Conservation (phyloP, 2,797 vertebrate genomes). For the Darevskia mixta region DNA sequence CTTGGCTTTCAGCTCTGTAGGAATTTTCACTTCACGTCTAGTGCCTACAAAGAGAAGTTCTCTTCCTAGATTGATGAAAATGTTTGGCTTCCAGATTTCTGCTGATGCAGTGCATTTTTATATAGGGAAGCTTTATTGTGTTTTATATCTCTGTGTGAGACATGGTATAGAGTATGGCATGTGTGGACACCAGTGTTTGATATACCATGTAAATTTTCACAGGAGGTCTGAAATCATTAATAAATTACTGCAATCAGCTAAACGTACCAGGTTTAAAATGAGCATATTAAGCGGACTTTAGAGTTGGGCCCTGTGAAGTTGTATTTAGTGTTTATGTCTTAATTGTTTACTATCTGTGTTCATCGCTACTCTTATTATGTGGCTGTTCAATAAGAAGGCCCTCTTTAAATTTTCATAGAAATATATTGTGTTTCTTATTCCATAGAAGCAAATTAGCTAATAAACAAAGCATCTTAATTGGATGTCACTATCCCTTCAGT, state of each 20-base stretch:
- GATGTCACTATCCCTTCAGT: neutral
- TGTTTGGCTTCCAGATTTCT: neutral
- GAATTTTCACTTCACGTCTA: conserved; percentile 12
- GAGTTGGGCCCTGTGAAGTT: neutral
- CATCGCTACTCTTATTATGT: neutral
- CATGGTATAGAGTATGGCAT: neutral
- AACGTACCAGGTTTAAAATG: neutral
- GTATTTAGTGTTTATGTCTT: neutral
- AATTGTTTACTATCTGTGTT: neutral
- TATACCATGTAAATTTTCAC: neutral
- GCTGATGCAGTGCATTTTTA: neutral
- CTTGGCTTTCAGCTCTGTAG: conserved; percentile 17
- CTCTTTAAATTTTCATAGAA: neutral
- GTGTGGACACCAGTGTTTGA: neutral
- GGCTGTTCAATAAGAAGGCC: neutral
- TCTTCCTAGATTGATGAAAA: neutral
- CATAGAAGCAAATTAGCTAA: neutral
- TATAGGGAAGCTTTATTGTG: neutral
- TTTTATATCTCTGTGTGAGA: neutral
- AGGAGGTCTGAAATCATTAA: neutral
- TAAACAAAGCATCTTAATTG: neutral
- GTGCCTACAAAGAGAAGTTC: conserved; percentile 19
- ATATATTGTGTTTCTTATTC: neutral
- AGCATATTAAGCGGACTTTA: neutral
- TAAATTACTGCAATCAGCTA: neutral